A percentile compares a stretch with the other conserved stretches of the same genome.
Evolutionary conservation across 1,140 invertebrate genomes (phyloP).

Genomic region (Eulimnadia texana): DNA sequence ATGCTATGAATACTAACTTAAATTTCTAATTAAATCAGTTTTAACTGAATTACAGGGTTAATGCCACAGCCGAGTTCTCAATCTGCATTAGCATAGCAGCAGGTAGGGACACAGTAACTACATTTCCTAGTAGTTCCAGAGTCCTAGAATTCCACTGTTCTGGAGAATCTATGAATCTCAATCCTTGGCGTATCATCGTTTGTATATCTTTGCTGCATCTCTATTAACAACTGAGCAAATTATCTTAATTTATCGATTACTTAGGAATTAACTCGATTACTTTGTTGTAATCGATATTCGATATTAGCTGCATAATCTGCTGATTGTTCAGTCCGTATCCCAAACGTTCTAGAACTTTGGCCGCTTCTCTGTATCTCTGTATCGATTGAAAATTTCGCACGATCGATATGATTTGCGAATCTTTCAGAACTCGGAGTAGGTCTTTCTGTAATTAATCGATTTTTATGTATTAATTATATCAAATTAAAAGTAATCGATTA

Average conservation of each 20-base stretch:
- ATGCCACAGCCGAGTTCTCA: neutral
- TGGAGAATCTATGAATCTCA: neutral
- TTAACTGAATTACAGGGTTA: neutral
- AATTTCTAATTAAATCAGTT: neutral
- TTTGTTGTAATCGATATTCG: neutral
- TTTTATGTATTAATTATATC: neutral
- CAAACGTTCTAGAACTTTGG: conserved; percentile 6
- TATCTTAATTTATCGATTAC: neutral
- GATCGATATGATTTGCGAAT: neutral
- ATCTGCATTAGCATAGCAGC: conserved; percentile 3
- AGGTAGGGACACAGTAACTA: neutral
- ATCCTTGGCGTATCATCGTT: conserved; percentile 6
- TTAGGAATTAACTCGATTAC: too few relatives aligned
- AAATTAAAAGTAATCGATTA: neutral
- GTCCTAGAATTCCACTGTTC: neutral
- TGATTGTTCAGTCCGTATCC: neutral
- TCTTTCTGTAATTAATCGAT: neutral
- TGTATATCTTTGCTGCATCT: conserved; percentile 1
- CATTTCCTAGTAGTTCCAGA: neutral
- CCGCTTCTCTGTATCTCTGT: neutral
- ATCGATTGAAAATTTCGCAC: neutral
- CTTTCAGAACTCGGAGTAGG: neutral
- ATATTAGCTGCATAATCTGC: conserved; percentile 3
- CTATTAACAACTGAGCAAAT: conserved; percentile 2
- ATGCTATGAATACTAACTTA: too few relatives aligned